Percentiles rank a stretch among this genome's conserved stretches.
Conservation (phyloP, 2,888 invertebrate species). For the Xanthia icteritia region DNA sequence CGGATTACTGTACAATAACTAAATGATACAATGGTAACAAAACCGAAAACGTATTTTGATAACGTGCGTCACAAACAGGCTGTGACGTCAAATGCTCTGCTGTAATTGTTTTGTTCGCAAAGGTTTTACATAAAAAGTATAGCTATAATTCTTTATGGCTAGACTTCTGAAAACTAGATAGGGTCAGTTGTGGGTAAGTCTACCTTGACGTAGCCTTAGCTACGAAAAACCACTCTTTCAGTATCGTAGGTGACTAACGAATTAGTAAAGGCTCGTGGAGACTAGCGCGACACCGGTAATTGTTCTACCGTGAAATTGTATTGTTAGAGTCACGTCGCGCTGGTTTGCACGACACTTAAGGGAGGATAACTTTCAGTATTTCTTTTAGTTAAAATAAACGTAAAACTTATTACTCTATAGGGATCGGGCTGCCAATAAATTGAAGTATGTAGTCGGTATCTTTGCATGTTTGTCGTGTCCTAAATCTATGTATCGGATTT, state of each 20-base stretch:
- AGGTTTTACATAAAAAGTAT: conserved; percentile 32
- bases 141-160: conserved; percentile 9
- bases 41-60: conserved; percentile 10
- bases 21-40: not conserved
- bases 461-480: conserved; percentile 11
- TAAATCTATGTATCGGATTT: conserved; percentile 37
- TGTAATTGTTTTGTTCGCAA: conserved; percentile 26
- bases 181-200: conserved; percentile 18
- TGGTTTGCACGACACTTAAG: no score
- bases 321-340: no score
- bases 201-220: conserved; percentile 12
- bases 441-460: conserved; percentile 5
- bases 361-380: not conserved
- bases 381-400: not conserved
- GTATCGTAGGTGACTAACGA: conserved; percentile 3
- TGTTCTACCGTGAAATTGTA: no score
- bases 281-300: no score
- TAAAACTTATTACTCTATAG: not conserved
- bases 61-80: conserved; percentile 42
- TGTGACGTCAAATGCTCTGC: conserved; percentile 53
- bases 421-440: conserved; percentile 15
- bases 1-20: not conserved
- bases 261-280: not conserved
- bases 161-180: conserved; percentile 33
- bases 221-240: conserved; percentile 35